Percentiles rank a stretch among this genome's conserved stretches.
Conservation (phyloP, 2,797 vertebrate species). For the Rhinoraja longicauda region DNA sequence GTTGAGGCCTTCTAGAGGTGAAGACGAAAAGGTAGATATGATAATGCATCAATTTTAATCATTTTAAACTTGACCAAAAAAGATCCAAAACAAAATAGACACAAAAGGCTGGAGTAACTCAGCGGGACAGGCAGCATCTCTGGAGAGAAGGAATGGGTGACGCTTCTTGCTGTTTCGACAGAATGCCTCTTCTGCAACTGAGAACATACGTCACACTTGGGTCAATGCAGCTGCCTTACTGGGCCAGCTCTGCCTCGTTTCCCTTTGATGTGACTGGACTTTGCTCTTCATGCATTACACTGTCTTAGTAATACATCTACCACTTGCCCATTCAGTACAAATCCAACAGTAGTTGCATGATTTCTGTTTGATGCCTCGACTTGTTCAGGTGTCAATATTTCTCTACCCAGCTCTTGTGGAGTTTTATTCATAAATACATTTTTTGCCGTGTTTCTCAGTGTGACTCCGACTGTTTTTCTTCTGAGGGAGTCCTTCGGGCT, state of each 20-base stretch:
- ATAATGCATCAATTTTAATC: not conserved
- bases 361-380: not conserved
- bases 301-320: not conserved
- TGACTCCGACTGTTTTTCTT: not conserved
- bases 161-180: not conserved
- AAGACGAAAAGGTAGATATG: not conserved
- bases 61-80: not conserved
- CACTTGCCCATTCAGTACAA: not conserved
- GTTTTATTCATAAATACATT: conserved; percentile 33
- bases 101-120: too few relatives aligned
- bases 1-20: not conserved
- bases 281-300: not conserved
- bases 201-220: not conserved
- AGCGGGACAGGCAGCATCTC: too few relatives aligned
- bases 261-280: too few relatives aligned
- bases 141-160: too few relatives aligned
- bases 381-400: conserved; percentile 9
- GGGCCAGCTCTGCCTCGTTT: not conserved
- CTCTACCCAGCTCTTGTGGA: not conserved
- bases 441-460: not conserved
- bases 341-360: not conserved
- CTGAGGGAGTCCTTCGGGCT: too few relatives aligned
- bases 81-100: not conserved
- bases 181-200: not conserved
- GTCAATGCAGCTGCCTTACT: not conserved